Conservation (phyloP, 2,888 invertebrate species). For the Spodoptera littoralis region DNA sequence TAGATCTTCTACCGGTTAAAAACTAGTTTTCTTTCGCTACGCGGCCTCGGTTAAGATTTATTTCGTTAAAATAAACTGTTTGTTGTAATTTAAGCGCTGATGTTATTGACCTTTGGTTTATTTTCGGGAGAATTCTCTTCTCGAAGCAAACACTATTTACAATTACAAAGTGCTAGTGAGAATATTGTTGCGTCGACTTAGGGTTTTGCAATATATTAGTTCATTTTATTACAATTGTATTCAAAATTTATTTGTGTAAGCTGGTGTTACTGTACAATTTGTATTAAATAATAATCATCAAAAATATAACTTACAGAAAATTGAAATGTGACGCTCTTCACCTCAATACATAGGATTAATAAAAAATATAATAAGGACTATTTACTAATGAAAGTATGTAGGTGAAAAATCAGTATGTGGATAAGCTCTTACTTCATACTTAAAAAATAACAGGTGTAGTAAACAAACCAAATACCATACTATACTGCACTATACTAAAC, state of each 20-base stretch:
- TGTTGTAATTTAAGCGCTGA: constrained; percentile 48
- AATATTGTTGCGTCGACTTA: constrained; percentile 32
- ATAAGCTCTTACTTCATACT: no score
- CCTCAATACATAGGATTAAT: no score
- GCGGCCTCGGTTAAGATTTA: constrained; percentile 52
- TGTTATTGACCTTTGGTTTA: constrained; percentile 69
- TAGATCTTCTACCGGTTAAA: no score
- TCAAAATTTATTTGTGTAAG: not conserved
- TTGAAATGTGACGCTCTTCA: no score
- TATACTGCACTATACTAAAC: no score
- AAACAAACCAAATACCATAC: no score
- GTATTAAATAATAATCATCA: no score
- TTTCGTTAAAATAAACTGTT: constrained; percentile 59
- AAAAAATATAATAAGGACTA: no score
- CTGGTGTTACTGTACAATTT: no score
- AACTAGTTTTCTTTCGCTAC: constrained; percentile 18
- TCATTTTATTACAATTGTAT: constrained; percentile 21
- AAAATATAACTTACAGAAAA: not conserved
- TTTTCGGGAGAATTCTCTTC: constrained; percentile 60
- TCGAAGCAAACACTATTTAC: constrained; percentile 7
- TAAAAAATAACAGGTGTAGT: no score
- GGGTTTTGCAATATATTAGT: constrained; percentile 11
- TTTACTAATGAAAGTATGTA: no score
- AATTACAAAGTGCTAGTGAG: constrained; percentile 30
- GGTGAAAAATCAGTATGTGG: no score